A percentile compares a stretch with the other conserved stretches of the same genome.
Conservation (phyloP, 2,113 vertebrate genomes). For the Anas platyrhynchos region DNA sequence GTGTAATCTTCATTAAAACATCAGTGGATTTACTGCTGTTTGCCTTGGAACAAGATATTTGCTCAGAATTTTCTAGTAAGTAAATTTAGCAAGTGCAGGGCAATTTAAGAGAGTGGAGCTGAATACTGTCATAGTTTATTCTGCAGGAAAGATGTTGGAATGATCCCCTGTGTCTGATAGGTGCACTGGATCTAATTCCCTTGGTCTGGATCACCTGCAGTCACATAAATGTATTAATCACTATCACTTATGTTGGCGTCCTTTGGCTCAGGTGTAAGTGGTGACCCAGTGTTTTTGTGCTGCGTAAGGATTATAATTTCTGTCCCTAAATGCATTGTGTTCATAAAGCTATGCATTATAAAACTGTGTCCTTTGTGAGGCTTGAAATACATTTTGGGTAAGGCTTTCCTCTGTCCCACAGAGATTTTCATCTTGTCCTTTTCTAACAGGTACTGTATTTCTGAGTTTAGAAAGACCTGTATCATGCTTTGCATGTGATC, state of each 20-base stretch:
- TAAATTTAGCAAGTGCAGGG: conserved; percentile 10
- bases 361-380: not conserved
- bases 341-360: not conserved
- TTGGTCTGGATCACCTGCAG: not conserved
- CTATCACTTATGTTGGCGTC: not conserved
- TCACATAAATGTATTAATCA: conserved; percentile 8
- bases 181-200: not conserved
- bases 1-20: conserved; percentile 28
- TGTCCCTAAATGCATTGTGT: not conserved
- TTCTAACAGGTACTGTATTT: not conserved
- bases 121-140: not conserved
- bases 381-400: not conserved
- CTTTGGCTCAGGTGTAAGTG: not conserved
- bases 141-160: not conserved
- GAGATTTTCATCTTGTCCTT: not conserved
- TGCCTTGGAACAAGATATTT: not conserved
- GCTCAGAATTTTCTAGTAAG: conserved; percentile 13
- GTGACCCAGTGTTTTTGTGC: not conserved
- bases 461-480: not conserved
- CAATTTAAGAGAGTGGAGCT: not conserved
- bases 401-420: not conserved
- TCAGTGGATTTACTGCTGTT: conserved; percentile 29
- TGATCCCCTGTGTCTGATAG: not conserved
- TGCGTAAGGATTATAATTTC: not conserved
- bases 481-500: not conserved